A percentile compares a stretch with the other conserved stretches of the same genome.
phyloP scores from a whole-genome alignment of 2,797 vertebrate species.

The Girardinus metallicus region DNA sequence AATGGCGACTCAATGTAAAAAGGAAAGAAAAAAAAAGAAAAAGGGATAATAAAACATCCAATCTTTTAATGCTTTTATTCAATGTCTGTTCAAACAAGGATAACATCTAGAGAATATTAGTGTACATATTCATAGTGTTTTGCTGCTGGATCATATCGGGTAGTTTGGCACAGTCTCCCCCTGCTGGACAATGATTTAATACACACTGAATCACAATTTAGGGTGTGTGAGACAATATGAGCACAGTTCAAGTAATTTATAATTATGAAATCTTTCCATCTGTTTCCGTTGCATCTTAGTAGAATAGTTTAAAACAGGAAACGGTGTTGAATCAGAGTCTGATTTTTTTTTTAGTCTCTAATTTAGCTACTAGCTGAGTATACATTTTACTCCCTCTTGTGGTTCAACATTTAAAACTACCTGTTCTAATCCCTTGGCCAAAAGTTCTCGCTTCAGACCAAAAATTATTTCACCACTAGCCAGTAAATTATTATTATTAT shows the following conservation, averaged over 20 bases:
- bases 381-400: too few relatives aligned
- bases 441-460: too few relatives aligned
- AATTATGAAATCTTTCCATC: background rate
- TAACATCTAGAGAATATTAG: background rate
- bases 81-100: background rate
- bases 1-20: background rate
- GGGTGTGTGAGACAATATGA: background rate
- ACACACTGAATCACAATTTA: background rate
- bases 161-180: background rate
- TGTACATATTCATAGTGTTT: background rate
- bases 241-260: background rate
- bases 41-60: background rate
- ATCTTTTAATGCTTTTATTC: background rate
- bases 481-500: too few relatives aligned
- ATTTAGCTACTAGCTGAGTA: background rate
- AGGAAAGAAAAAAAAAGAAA: background rate
- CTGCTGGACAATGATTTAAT: conserved; percentile 1
- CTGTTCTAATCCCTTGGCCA: too few relatives aligned
- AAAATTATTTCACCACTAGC: too few relatives aligned
- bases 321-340: background rate
- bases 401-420: too few relatives aligned
- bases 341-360: background rate
- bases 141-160: background rate
- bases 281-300: background rate
- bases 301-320: background rate